These are phyloP conservation scores for Phrynosoma blainvillii DNA, from an alignment of 2,113 vertebrate species.

Conservation along the genomic window DNA sequence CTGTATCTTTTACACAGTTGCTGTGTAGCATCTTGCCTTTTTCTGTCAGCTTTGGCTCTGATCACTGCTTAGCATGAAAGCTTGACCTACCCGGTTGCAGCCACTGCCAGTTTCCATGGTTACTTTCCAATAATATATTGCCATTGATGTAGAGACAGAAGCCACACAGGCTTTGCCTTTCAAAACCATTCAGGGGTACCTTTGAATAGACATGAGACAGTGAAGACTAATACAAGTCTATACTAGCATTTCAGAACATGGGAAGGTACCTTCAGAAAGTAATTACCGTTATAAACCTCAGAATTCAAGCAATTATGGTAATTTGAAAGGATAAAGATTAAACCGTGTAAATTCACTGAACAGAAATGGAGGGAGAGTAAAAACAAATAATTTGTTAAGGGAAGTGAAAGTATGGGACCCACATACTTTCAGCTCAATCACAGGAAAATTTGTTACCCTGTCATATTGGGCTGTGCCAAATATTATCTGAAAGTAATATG, in stretches of 20 bases:
- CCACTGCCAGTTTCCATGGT: background rate
- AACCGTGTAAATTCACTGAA: too few relatives aligned
- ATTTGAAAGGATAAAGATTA: too few relatives aligned
- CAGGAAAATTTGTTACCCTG: background rate
- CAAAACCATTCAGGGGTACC: background rate
- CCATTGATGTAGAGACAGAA: background rate
- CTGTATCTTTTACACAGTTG: background rate
- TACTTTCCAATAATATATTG: constrained; percentile 2
- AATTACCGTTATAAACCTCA: too few relatives aligned
- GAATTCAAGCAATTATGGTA: too few relatives aligned
- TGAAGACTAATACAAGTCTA: background rate
- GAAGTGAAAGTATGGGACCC: background rate
- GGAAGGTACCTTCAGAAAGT: too few relatives aligned
- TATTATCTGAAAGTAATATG: background rate
- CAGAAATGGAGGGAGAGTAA: background rate
- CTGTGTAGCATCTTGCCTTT: background rate
- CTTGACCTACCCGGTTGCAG: background rate
- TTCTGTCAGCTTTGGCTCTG: background rate
- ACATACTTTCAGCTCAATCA: background rate
- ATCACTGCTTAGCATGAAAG: background rate
- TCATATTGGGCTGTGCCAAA: background rate
- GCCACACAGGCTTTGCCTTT: background rate
- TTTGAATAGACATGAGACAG: background rate
- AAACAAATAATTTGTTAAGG: background rate
- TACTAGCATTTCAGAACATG: background rate